A percentile compares a stretch with the other conserved stretches of the same genome.
phyloP scores from a whole-genome alignment of 2,113 vertebrate species.

The Sylvicapra grimmia region DNA sequence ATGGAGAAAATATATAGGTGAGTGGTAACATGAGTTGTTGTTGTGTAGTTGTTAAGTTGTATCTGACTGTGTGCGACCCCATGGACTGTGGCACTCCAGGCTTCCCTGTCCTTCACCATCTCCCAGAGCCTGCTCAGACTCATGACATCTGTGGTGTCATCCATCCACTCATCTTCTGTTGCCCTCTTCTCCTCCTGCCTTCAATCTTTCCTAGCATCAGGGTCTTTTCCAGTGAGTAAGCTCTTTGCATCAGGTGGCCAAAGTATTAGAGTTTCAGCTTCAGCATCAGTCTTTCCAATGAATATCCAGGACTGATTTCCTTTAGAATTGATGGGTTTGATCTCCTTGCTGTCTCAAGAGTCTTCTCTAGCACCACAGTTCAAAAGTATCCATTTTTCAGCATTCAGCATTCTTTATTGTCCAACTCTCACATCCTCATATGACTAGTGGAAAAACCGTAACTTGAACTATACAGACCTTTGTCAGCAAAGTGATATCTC shows the following conservation, averaged over 20 bases:
- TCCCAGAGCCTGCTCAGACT: not conserved
- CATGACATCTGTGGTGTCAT: not conserved
- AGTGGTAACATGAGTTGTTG: not conserved
- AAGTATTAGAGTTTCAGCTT: not conserved
- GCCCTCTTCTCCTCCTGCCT: not conserved
- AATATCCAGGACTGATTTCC: not conserved
- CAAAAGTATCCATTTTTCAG: not conserved
- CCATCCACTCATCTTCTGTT: not conserved
- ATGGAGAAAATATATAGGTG: not conserved
- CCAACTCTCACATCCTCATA: not conserved
- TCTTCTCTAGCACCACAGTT: not conserved
- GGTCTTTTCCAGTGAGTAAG: not conserved
- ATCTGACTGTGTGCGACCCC: fast-evolving
- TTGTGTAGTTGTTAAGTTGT: not conserved
- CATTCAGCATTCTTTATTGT: not conserved
- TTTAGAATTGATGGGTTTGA: not conserved
- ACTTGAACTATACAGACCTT: not conserved
- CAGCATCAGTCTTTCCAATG: not conserved
- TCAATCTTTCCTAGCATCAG: not conserved
- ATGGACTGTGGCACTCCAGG: not conserved
- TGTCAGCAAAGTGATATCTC: not conserved
- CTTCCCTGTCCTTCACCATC: not conserved
- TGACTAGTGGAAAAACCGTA: not conserved
- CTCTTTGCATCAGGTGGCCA: not conserved
- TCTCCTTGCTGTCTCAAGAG: not conserved